Conservation (phyloP, 1,140 invertebrate genomes). For the Platyscapa corneri region DNA sequence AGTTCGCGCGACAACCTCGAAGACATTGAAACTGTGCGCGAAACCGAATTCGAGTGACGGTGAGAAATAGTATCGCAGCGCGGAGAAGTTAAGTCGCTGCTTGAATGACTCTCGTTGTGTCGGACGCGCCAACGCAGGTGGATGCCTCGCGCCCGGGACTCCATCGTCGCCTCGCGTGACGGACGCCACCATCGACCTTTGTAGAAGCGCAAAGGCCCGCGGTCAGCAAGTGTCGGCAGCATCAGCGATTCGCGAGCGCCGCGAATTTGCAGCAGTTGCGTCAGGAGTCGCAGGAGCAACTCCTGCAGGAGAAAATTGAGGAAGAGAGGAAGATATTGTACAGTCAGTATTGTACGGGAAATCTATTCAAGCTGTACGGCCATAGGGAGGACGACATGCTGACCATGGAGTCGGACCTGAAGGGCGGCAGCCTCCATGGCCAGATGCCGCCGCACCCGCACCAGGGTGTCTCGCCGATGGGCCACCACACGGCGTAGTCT, state of each 20-base stretch:
- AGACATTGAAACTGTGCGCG: conserved; percentile 16
- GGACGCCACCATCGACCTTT: neutral
- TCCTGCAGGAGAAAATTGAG: too few relatives aligned
- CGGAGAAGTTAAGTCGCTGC: neutral
- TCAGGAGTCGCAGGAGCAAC: too few relatives aligned
- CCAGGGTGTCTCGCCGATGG: conserved; percentile 76
- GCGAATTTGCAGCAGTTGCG: neutral
- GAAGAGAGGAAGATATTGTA: conserved; percentile 30
- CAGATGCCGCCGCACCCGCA: conserved; percentile 85
- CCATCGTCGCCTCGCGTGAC: conserved; percentile 30
- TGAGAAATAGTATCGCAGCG: neutral
- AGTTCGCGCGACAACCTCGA: neutral
- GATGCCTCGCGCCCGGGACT: conserved; percentile 40
- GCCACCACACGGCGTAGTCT: conserved; percentile 74
- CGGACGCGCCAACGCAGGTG: conserved; percentile 4
- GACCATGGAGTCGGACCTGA: conserved; percentile 91
- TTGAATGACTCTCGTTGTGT: conserved; percentile 44
- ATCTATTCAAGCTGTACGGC: conserved; percentile 80
- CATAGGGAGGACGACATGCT: conserved; percentile 85
- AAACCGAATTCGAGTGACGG: neutral
- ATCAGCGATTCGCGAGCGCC: neutral
- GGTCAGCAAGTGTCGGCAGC: too few relatives aligned
- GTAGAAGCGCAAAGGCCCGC: neutral
- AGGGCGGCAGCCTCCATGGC: conserved; percentile 86
- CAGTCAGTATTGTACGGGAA: conserved; percentile 59